phyloP scores from a whole-genome alignment of 2,888 invertebrate species.

The Therioaphis trifolii region DNA sequence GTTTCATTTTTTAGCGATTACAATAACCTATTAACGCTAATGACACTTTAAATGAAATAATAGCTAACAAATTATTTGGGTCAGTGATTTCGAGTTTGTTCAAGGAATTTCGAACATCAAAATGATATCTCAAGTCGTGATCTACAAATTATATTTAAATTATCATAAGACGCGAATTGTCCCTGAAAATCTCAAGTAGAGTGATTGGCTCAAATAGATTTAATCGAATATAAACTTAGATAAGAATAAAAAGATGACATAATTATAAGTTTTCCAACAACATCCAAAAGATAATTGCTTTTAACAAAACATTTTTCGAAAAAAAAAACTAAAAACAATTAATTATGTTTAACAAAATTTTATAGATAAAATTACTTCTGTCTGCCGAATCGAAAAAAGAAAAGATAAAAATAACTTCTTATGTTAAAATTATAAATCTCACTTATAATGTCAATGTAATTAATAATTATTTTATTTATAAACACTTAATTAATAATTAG shows the following conservation, averaged over 20 bases:
- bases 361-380: too few species aligned
- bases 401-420: too few species aligned
- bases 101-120: slow-evolving; percentile 23
- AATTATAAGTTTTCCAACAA: not conserved
- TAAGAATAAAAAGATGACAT: not conserved
- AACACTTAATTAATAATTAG: too few species aligned
- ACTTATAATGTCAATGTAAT: too few species aligned
- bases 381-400: too few species aligned
- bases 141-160: not conserved
- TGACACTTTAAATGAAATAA: slow-evolving; percentile 26
- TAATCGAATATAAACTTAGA: not conserved
- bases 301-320: too few species aligned
- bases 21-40: not conserved
- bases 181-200: slow-evolving; percentile 14
- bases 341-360: too few species aligned
- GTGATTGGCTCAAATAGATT: slow-evolving; percentile 1
- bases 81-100: slow-evolving; percentile 36
- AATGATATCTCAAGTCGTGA: not conserved
- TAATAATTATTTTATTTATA: too few species aligned
- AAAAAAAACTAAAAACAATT: too few species aligned
- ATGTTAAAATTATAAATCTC: too few species aligned
- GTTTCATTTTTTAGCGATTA: not conserved
- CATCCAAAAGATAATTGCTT: not conserved
- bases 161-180: not conserved
- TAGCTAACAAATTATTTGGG: slow-evolving; percentile 25